Percentiles rank a stretch among this genome's conserved stretches.
Conservation (phyloP, 2,113 vertebrate genomes). For the Sinocyclocheilus grahami region DNA sequence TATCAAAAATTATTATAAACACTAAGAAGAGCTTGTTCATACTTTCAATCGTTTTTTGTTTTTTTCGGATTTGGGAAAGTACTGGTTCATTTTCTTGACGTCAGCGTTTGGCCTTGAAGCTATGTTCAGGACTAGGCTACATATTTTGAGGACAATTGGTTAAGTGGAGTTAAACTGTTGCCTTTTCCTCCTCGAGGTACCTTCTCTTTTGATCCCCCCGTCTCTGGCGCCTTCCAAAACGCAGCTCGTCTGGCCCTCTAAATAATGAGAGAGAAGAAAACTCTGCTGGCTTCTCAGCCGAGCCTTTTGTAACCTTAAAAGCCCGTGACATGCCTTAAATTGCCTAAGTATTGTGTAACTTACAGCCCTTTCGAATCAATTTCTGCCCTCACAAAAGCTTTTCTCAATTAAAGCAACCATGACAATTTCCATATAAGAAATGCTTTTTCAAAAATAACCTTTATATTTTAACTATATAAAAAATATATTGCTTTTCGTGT, state of each 20-base stretch:
- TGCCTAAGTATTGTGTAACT: slow-evolving; percentile 76
- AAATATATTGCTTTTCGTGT: neutral
- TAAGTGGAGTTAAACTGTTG: slow-evolving; percentile 79
- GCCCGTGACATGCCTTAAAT: slow-evolving; percentile 76
- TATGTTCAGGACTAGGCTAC: slow-evolving; percentile 69
- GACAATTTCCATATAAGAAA: slow-evolving; percentile 38
- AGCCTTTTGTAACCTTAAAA: slow-evolving; percentile 73
- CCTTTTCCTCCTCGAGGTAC: slow-evolving; percentile 80
- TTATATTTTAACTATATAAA: neutral
- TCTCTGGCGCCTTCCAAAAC: slow-evolving; percentile 84
- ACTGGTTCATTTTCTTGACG: slow-evolving; percentile 66
- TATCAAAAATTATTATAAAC: neutral
- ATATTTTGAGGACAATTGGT: slow-evolving; percentile 80
- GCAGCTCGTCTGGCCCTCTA: slow-evolving; percentile 85
- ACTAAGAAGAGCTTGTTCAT: neutral
- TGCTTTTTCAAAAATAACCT: neutral
- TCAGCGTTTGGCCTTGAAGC: slow-evolving; percentile 65
- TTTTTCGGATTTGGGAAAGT: slow-evolving; percentile 41
- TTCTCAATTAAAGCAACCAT: slow-evolving; percentile 39
- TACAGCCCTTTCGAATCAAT: slow-evolving; percentile 74
- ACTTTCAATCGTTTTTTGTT: neutral
- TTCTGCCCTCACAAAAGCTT: slow-evolving; percentile 54
- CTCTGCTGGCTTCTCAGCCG: slow-evolving; percentile 72
- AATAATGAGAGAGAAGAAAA: slow-evolving; percentile 71
- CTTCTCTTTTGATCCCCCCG: slow-evolving; percentile 81